Base-by-base conservation (phyloP, 2,797 vertebrate genomes). In the Macroramphosus scolopax region DNA sequence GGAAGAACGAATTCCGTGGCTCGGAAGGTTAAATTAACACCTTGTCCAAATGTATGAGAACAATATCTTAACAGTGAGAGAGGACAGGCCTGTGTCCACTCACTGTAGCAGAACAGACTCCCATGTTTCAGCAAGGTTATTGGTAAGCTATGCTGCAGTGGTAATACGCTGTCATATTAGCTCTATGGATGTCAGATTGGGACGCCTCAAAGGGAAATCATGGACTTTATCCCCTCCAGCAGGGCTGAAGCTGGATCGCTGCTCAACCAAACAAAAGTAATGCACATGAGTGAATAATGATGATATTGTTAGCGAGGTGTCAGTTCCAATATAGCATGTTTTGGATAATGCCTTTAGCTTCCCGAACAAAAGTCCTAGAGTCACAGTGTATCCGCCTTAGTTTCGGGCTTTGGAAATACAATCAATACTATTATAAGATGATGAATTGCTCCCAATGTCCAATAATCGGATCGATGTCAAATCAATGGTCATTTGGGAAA, bases 191-290 rank as follows among this genome's bases (percentile, higher is more conserved):
- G 74, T 81, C 66, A 65, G 51, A 56, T 50, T 59, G 57, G 39
- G 68, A 71, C 51, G 69, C 67, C 64, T 78, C 57, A 34, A 53
- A 66, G 70, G 63, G 38, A 56, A 68, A 79, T 75, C 59, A 33
- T 12, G n/a, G 60, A 39, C 64, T 58, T 40, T 28, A 70, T 74
- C 51, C 71, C 69, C 70, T 59, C 42, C 47, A 69, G 80, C 50
- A 17, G 32, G 15, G 57, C 72, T 52, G 60, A 44, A 49, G 50
- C 62, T 43, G 51, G 56, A 78, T 62, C 51, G n/a, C 55, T 65
- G 68, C 62, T 81, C 82, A 69, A 59, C 72, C 78, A 81, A 77
- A 83, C 75, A 79, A 69, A 78, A 77, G 56, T 73, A 78, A 85
- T 56, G 41, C 12, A 40, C 71, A 73, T 36, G 50, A 73, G 62